Percentiles rank a stretch among this genome's conserved stretches.
These are phyloP conservation scores for Achroia grisella DNA, from an alignment of 1,140 invertebrate species.

Conservation along the genomic window DNA sequence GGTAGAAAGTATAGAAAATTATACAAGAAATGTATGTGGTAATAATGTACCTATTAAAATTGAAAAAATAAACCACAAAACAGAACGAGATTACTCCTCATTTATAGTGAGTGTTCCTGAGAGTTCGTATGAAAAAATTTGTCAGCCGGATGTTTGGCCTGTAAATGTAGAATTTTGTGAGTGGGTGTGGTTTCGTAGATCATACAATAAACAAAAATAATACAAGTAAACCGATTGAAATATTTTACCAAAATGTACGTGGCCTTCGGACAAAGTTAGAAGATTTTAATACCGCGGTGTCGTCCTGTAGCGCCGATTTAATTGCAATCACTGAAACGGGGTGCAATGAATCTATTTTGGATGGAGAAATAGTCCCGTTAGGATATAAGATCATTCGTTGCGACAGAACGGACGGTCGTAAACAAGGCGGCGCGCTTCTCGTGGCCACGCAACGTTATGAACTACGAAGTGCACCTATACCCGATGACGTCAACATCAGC, in stretches of 20 bases:
- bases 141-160: slow-evolving; percentile 11
- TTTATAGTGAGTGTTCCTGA: slow-evolving; percentile 19
- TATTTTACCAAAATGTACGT: slow-evolving; percentile 17
- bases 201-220: not conserved
- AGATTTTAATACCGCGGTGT: slow-evolving; percentile 1
- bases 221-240: slow-evolving; percentile 1
- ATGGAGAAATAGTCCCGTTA: slow-evolving; percentile 8
- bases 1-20: not conserved
- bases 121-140: slow-evolving; percentile 11
- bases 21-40: not conserved
- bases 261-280: slow-evolving; percentile 14
- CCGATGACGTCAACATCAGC: slow-evolving; percentile 1
- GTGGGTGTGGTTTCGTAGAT: too few relatives aligned
- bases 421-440: too few relatives aligned
- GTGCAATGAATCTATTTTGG: slow-evolving; percentile 8
- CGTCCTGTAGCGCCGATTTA: slow-evolving; percentile 4
- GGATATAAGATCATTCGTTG: slow-evolving; percentile 11
- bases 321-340: slow-evolving; percentile 15
- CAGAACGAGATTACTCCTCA: slow-evolving; percentile 15
- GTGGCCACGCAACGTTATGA: slow-evolving; percentile 13
- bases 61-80: slow-evolving; percentile 20
- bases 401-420: too few relatives aligned
- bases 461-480: slow-evolving; percentile 5
- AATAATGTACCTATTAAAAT: not conserved
- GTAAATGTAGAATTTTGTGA: slow-evolving; percentile 17